Evolutionary conservation across 2,888 invertebrate genomes (phyloP).

Genomic region (Frankliniella intonsa): DNA sequence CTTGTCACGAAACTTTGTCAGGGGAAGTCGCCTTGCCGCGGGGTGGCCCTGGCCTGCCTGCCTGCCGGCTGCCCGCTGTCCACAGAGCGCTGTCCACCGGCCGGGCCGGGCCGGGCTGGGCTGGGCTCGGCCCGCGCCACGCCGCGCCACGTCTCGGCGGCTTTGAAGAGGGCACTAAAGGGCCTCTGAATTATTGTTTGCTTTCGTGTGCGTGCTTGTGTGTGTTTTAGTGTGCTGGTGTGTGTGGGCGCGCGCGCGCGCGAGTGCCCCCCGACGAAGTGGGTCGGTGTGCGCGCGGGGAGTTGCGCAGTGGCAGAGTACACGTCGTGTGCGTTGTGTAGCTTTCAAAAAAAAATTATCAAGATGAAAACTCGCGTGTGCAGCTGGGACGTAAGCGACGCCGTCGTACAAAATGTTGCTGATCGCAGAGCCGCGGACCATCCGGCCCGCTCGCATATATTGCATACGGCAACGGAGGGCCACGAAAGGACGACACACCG

Average conservation of each 20-base stretch:
- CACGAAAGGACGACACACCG: too few relatives aligned
- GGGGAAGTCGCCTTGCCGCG: neutral
- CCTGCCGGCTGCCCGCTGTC: too few relatives aligned
- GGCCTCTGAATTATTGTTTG: constrained; percentile 22
- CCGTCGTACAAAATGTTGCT: too few relatives aligned
- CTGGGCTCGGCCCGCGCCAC: neutral
- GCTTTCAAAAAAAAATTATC: too few relatives aligned
- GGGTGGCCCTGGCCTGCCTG: neutral
- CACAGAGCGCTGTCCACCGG: too few relatives aligned
- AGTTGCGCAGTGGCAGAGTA: too few relatives aligned
- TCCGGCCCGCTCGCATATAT: too few relatives aligned
- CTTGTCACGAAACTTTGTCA: neutral
- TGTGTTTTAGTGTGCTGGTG: neutral
- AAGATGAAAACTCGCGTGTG: too few relatives aligned
- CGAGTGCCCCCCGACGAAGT: neutral
- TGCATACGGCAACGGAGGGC: too few relatives aligned
- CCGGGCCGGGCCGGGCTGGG: too few relatives aligned
- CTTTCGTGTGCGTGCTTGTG: neutral
- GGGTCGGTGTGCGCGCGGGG: neutral
- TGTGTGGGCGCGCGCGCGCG: neutral
- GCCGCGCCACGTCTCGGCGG: neutral
- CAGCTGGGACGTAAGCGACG: too few relatives aligned
- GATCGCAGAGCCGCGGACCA: too few relatives aligned
- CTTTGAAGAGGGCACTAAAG: constrained; percentile 22
- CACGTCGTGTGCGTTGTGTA: neutral